Percentiles rank a stretch among this genome's conserved stretches.
These are phyloP conservation scores for Bemisia tabaci DNA, from an alignment of 1,140 invertebrate species.

Conservation along the genomic window DNA sequence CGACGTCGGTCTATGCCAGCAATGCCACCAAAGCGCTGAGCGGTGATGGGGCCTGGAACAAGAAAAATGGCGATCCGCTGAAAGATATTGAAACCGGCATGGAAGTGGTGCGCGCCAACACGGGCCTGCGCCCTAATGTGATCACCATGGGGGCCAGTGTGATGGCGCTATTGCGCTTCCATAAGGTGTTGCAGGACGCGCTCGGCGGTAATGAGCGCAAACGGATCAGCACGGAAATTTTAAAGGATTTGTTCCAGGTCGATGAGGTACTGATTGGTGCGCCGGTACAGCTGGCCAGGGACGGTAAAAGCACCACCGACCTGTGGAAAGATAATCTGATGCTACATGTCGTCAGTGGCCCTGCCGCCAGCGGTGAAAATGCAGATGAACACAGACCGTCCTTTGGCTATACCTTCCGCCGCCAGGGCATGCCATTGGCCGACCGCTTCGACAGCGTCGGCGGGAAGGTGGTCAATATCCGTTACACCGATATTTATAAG, in stretches of 20 bases:
- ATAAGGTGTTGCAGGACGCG: constrained; percentile 3
- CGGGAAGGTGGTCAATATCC: too few relatives aligned
- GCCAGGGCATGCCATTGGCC: too few relatives aligned
- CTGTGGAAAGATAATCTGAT: too few relatives aligned
- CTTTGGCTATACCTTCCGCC: too few relatives aligned
- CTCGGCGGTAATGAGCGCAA: neutral
- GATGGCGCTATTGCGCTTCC: constrained; percentile 3
- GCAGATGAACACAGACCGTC: too few relatives aligned
- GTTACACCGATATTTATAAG: too few relatives aligned
- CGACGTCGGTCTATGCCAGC: constrained; percentile 3
- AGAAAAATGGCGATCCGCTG: constrained; percentile 3
- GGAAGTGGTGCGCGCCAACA: constrained; percentile 1
- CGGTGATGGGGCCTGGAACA: neutral
- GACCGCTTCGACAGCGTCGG: too few relatives aligned
- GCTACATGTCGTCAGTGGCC: too few relatives aligned
- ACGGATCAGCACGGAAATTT: neutral
- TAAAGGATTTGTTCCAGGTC: neutral
- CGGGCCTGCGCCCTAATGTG: neutral
- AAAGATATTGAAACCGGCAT: constrained; percentile 1
- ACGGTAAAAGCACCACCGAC: too few relatives aligned
- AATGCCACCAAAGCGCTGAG: constrained; percentile 1
- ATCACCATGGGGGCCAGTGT: neutral
- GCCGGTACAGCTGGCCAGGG: too few relatives aligned
- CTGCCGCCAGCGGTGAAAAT: too few relatives aligned
- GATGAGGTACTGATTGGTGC: neutral